Conservation (phyloP, 2,113 vertebrate genomes). For the Callocephalon fimbriatum region DNA sequence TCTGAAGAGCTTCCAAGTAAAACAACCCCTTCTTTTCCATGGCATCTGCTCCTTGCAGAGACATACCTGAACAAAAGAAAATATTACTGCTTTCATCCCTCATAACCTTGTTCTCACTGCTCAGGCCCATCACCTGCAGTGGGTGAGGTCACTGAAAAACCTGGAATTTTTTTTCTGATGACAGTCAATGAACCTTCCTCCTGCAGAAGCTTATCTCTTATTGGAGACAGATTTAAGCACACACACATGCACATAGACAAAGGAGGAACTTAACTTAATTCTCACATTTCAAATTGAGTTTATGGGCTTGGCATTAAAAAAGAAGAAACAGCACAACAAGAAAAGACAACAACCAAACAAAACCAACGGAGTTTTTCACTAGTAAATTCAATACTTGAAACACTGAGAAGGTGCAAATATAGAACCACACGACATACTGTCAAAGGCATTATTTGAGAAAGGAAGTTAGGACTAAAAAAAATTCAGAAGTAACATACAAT, state of each 20-base stretch:
- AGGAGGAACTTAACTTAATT: background rate
- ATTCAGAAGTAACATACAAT: background rate
- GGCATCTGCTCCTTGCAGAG: background rate
- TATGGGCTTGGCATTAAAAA: background rate
- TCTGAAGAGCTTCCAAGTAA: background rate
- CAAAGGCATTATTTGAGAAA: background rate
- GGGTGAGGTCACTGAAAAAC: background rate
- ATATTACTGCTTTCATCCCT: background rate
- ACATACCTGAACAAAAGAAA: background rate
- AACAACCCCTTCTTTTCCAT: background rate
- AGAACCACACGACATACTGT: background rate
- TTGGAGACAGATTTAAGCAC: background rate
- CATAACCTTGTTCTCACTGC: background rate
- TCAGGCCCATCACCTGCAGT: background rate
- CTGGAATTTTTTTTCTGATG: background rate
- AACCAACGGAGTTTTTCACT: background rate
- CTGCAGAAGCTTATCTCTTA: background rate
- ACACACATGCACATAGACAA: background rate
- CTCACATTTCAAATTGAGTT: background rate
- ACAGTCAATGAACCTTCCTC: background rate
- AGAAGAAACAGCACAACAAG: rapidly evolving
- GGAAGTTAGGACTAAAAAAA: background rate
- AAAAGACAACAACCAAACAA: background rate
- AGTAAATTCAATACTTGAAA: background rate
- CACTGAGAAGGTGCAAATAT: background rate